phyloP scores from a whole-genome alignment of 2,113 vertebrate species.

The Calyptommatus sinebrachiatus region DNA sequence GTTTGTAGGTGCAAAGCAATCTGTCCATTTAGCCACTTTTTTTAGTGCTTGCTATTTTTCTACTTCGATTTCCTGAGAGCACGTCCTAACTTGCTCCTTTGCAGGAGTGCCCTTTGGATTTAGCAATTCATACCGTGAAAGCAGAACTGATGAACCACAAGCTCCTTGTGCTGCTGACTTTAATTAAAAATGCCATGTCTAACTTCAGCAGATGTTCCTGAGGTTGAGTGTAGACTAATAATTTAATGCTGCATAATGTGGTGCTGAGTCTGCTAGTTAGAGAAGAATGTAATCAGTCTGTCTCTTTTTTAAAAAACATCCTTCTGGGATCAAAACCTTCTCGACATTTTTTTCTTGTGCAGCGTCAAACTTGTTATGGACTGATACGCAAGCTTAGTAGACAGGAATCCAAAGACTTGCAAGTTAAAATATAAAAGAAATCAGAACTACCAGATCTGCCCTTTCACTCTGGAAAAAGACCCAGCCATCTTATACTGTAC shows the following conservation, averaged over 20 bases:
- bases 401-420: accelerated
- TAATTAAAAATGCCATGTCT: conserved; percentile 66
- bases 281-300: conserved; percentile 15
- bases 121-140: neutral
- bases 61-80: neutral
- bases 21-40: conserved; percentile 29
- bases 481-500: too few species aligned
- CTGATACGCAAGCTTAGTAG: neutral
- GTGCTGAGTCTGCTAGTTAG: conserved; percentile 43
- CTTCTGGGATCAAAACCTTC: conserved; percentile 36
- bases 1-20: conserved; percentile 23
- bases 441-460: neutral
- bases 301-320: conserved; percentile 23
- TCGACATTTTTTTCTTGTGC: neutral
- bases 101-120: conserved; percentile 52
- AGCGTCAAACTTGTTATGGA: conserved; percentile 7
- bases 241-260: conserved; percentile 32
- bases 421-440: neutral
- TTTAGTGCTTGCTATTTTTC: neutral
- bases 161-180: conserved; percentile 49
- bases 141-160: conserved; percentile 54
- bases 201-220: conserved; percentile 62
- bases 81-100: conserved; percentile 34
- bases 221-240: conserved; percentile 22
- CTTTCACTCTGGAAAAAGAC: neutral